Percentiles rank a stretch among this genome's conserved stretches.
phyloP scores from a whole-genome alignment of 2,888 invertebrate genomes.

The Agelastica alni region DNA sequence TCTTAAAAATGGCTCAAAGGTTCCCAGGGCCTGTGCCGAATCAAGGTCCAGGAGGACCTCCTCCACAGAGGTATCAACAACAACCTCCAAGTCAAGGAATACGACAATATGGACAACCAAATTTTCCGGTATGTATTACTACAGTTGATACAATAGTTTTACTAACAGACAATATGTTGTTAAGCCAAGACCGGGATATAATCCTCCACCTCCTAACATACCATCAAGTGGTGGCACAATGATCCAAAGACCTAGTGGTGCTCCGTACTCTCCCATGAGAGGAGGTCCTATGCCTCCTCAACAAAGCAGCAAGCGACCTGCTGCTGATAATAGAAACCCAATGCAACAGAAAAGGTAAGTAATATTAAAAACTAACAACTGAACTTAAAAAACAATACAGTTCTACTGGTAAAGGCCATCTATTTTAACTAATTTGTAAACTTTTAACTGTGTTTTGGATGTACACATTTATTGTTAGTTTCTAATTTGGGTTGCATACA shows the following conservation, averaged over 20 bases:
- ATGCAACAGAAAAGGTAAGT: slow-evolving; percentile 67
- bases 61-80: slow-evolving; percentile 64
- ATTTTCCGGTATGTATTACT: slow-evolving; percentile 69
- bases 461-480: no score
- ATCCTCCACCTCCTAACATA: slow-evolving; percentile 67
- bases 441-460: no score
- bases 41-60: slow-evolving; percentile 61
- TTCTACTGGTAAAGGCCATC: no score
- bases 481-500: no score
- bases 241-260: slow-evolving; percentile 63
- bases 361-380: no score
- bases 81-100: slow-evolving; percentile 68
- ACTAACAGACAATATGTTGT: no score
- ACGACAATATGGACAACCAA: slow-evolving; percentile 72
- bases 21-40: slow-evolving; percentile 61
- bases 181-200: slow-evolving; percentile 60
- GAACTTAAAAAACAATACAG: no score
- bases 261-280: slow-evolving; percentile 65
- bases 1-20: slow-evolving; percentile 60
- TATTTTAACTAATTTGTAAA: no score
- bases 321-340: slow-evolving; percentile 64
- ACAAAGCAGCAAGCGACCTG: slow-evolving; percentile 65
- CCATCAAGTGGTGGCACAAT: slow-evolving; percentile 59
- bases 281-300: slow-evolving; percentile 65
- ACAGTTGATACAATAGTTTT: no score